These are phyloP conservation scores for Marmota flaviventris DNA, from an alignment of 2,113 vertebrate genomes.

Conservation along the genomic window DNA sequence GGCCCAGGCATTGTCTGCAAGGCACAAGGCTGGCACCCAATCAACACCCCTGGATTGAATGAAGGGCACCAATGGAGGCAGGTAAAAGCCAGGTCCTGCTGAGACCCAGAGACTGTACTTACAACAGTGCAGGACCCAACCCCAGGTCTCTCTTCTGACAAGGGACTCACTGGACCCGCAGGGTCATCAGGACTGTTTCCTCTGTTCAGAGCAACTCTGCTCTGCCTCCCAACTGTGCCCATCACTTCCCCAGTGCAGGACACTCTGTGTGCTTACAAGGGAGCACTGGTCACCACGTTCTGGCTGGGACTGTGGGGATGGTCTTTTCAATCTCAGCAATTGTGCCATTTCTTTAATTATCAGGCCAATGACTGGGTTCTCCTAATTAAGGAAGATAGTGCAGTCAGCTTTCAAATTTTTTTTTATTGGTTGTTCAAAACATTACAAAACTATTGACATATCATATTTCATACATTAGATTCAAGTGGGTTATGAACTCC, in stretches of 20 bases:
- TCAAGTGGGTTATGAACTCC: too few relatives aligned
- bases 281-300: neutral
- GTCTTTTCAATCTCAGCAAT: neutral
- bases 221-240: neutral
- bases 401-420: neutral
- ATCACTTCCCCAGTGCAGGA: accelerated
- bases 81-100: accelerated
- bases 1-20: neutral
- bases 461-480: too few relatives aligned
- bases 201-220: too few relatives aligned
- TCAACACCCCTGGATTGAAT: neutral
- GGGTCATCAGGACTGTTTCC: neutral
- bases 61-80: neutral
- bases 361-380: neutral
- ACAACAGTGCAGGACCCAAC: too few relatives aligned
- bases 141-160: accelerated
- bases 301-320: neutral
- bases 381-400: slow-evolving; percentile 34
- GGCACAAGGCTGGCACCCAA: neutral
- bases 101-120: neutral
- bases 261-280: neutral
- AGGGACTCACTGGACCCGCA: accelerated
- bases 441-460: too few relatives aligned
- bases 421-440: too few relatives aligned
- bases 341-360: neutral